Percentiles rank a stretch among this genome's conserved stretches.
Evolutionary conservation across 2,113 vertebrate species (phyloP).

Genomic region (Thalassarche chlororhynchos): DNA sequence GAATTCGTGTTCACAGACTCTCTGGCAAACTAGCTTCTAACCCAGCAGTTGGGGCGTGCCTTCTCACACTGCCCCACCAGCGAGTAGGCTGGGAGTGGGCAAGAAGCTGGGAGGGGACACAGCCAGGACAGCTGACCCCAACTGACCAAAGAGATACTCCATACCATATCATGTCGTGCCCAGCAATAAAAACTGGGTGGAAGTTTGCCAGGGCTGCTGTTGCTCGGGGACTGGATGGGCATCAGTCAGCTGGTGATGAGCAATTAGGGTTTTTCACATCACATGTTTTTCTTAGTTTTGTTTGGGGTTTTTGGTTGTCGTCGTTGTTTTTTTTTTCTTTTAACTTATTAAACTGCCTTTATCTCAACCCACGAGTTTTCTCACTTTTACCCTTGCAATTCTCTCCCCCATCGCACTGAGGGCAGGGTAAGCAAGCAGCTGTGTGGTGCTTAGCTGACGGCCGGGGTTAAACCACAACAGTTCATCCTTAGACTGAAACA

Average conservation of each 20-base stretch:
- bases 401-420: too few relatives aligned
- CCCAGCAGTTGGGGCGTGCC: background rate
- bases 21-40: background rate
- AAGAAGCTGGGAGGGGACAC: background rate
- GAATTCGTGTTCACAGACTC: background rate
- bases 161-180: fast-evolving
- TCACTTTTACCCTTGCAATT: background rate
- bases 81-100: fast-evolving
- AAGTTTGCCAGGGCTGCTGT: background rate
- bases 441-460: background rate
- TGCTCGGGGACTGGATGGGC: background rate
- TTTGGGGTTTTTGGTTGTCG: background rate
- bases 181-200: background rate
- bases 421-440: background rate
- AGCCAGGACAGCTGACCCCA: background rate
- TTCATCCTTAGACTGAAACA: background rate
- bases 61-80: background rate
- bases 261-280: background rate
- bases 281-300: background rate
- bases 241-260: background rate
- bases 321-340: background rate
- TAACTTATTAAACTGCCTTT: background rate
- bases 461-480: background rate
- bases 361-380: background rate
- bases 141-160: background rate